phyloP scores from a whole-genome alignment of 2,888 invertebrate genomes.

The Chalcis sispes region DNA sequence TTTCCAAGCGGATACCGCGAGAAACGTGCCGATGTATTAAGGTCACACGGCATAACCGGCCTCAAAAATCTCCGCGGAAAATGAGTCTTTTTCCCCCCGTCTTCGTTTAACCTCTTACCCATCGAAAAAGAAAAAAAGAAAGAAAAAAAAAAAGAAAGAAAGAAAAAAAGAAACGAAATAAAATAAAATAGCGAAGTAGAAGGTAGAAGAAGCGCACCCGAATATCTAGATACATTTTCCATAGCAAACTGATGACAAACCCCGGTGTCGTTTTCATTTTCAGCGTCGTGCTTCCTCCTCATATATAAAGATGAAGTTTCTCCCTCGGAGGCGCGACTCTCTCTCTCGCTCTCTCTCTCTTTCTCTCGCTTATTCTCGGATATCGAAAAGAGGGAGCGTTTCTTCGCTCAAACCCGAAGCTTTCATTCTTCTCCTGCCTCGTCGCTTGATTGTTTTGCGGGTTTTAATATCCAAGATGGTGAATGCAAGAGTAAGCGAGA shows the following conservation, averaged over 20 bases:
- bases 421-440: neutral
- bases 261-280: slow-evolving; percentile 18
- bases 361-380: neutral
- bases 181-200: neutral
- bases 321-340: neutral
- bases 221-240: slow-evolving; percentile 40
- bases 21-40: slow-evolving; percentile 37
- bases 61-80: too few species aligned
- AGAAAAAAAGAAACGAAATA: too few species aligned
- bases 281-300: neutral
- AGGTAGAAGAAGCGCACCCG: neutral
- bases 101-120: too few species aligned
- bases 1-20: slow-evolving; percentile 33
- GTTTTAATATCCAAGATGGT: slow-evolving; percentile 47
- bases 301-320: slow-evolving; percentile 43
- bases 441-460: slow-evolving; percentile 29
- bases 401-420: too few species aligned
- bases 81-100: too few species aligned
- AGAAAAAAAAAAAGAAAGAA: too few species aligned
- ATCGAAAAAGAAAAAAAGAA: too few species aligned
- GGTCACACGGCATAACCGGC: slow-evolving; percentile 12
- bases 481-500: neutral
- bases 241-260: slow-evolving; percentile 32
- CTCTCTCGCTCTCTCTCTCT: neutral
- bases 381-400: neutral